These are phyloP conservation scores for Cheilosia vernalis DNA, from an alignment of 2,888 invertebrate species.

Conservation along the genomic window DNA sequence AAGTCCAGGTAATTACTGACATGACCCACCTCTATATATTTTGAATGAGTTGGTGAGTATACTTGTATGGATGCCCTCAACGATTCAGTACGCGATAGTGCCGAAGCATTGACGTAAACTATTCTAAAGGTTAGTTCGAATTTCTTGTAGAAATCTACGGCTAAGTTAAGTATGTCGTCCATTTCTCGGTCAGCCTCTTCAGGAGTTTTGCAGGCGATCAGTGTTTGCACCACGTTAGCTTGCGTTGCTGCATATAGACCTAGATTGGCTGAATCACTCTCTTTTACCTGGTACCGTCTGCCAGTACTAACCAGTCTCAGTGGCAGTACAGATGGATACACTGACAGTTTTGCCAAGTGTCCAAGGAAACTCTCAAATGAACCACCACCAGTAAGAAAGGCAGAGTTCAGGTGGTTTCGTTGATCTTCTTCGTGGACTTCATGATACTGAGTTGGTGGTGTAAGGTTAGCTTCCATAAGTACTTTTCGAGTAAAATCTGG, in stretches of 20 bases:
- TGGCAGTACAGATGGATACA: slow-evolving; percentile 87
- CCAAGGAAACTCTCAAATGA: slow-evolving; percentile 90
- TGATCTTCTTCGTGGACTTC: slow-evolving; percentile 85
- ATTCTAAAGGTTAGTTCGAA: slow-evolving; percentile 88
- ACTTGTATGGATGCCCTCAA: slow-evolving; percentile 89
- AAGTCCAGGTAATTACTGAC: slow-evolving; percentile 89
- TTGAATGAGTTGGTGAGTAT: slow-evolving; percentile 87
- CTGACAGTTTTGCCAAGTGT: slow-evolving; percentile 85
- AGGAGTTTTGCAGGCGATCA: slow-evolving; percentile 85
- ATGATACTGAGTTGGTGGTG: slow-evolving; percentile 85
- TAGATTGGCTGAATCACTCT: slow-evolving; percentile 76
- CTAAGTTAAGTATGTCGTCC: slow-evolving; percentile 84
- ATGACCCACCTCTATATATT: slow-evolving; percentile 89
- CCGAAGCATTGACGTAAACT: slow-evolving; percentile 86
- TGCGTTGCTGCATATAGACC: slow-evolving; percentile 89
- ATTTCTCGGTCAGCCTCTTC: slow-evolving; percentile 85
- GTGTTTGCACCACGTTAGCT: slow-evolving; percentile 88
- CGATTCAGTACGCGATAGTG: slow-evolving; percentile 87
- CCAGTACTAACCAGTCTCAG: slow-evolving; percentile 89
- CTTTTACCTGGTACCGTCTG: slow-evolving; percentile 85
- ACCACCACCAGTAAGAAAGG: slow-evolving; percentile 91
- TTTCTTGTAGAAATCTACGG: slow-evolving; percentile 86
- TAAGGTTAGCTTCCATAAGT: slow-evolving; percentile 89
- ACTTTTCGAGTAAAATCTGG: slow-evolving; percentile 91
- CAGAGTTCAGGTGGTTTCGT: slow-evolving; percentile 84